Evolutionary conservation across 2,113 vertebrate genomes (phyloP), one percentile per base, ranked within the genome.

Genomic region (Aramus guarauna): DNA sequence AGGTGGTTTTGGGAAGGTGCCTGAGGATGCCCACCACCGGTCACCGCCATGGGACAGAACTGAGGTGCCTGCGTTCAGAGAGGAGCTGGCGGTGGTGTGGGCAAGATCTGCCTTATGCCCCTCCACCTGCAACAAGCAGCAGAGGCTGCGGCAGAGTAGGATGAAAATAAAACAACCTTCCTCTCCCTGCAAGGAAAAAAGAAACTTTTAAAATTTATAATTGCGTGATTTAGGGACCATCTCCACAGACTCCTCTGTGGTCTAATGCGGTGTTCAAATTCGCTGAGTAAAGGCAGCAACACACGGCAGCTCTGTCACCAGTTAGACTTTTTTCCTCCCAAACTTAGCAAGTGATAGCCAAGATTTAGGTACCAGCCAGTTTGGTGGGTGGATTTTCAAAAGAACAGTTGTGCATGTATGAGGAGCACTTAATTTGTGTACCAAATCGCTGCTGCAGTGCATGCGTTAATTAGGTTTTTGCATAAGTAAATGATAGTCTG

Each of bases 11-110:
- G 75, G 36, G 52, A 58, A n/a, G 62, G 30, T 39, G 71, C 21
- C 41, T 45, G 47, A 4, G 15, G 50, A 14, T 21, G 39, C 17
- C 9, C 9, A 1, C 2, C 15, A 2, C 15, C 0, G 12, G 11
- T 15, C 74, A 41, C 16, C 47, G 59, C 59, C 27, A 2, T 3
- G 30, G 66, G 13, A 41, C 41, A 63, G 58, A 39, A 24, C 2
- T 2, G 5, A 22, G 36, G 50, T 53, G 60, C 30, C 67, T 6
- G 34, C 9, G 24, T 37, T 30, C 68, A 36, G 30, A 55, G 85
- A 24, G 27, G 14, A 72, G 45, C 47, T 63, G 76, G 58, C 20
- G 0, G 2, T 6, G 18, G 11, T 6, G 14, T 20, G 32, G 45
- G 12, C 9, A 13, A 84, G 58, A 34, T 34, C 53, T 37, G n/a